Evolutionary conservation across 1,140 invertebrate species (phyloP).

Genomic region (Zeugodacus cucurbitae): DNA sequence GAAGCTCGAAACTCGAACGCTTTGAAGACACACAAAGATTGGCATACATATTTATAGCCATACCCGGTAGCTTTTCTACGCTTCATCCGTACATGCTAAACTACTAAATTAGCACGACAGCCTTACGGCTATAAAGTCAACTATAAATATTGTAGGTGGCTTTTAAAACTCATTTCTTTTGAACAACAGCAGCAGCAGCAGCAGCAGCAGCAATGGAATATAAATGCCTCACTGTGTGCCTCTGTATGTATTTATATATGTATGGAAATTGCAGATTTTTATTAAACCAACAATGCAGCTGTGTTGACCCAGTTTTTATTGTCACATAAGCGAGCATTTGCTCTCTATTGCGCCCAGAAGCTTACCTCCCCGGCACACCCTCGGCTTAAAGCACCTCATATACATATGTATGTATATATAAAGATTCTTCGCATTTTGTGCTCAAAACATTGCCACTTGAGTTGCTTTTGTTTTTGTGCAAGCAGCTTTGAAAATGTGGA

Average conservation of each 20-base stretch:
- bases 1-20: not conserved
- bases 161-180: not conserved
- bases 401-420: not conserved
- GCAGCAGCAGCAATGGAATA: too few species aligned
- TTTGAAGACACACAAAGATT: not conserved
- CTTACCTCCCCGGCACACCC: not conserved
- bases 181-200: not conserved
- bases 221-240: not conserved
- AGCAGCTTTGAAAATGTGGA: not conserved
- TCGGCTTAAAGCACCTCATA: not conserved
- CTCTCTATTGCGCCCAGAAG: not conserved
- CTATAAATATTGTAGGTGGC: not conserved
- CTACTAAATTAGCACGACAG: constrained; percentile 2
- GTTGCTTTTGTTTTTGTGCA: constrained; percentile 17
- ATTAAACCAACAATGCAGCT: not conserved
- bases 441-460: constrained; percentile 17
- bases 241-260: not conserved
- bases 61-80: not conserved
- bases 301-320: constrained; percentile 16
- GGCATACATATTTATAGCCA: not conserved
- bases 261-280: not conserved
- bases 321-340: not conserved
- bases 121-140: not conserved
- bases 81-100: not conserved
- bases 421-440: not conserved